These are phyloP conservation scores for Hypomecis atomaria DNA, from an alignment of 2,888 invertebrate species.

Conservation along the genomic window DNA sequence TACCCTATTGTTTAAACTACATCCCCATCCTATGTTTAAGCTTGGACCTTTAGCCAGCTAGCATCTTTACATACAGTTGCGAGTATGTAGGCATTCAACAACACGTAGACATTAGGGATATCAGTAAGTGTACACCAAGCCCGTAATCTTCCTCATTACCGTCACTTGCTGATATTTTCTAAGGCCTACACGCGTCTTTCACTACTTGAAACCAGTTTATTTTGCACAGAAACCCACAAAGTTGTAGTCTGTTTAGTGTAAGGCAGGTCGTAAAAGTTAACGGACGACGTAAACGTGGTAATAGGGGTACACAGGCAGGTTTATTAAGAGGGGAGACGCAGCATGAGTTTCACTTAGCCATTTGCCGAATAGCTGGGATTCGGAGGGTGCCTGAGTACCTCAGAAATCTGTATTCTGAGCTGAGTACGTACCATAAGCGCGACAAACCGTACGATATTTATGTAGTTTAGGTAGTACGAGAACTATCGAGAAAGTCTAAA, in stretches of 20 bases:
- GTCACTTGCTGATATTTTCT: neutral
- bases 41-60: too few relatives aligned
- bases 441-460: too few relatives aligned
- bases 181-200: neutral
- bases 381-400: conserved; percentile 32
- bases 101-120: neutral
- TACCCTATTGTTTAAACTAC: too few relatives aligned
- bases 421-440: too few relatives aligned
- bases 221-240: conserved; percentile 18
- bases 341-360: conserved; percentile 50
- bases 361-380: conserved; percentile 40
- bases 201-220: conserved; percentile 10
- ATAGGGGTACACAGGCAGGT: conserved; percentile 52
- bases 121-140: neutral
- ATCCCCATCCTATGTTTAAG: too few relatives aligned
- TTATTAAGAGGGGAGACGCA: conserved; percentile 53
- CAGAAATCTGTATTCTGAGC: too few relatives aligned
- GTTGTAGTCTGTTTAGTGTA: conserved; percentile 43
- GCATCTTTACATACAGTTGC: too few relatives aligned
- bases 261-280: conserved; percentile 57
- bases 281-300: conserved; percentile 58
- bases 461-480: too few relatives aligned
- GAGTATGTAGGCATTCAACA: too few relatives aligned
- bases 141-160: neutral
- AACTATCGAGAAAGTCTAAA: too few relatives aligned